These are phyloP conservation scores for Ceratoteleas bidentatus DNA, from an alignment of 1,140 invertebrate genomes.

Conservation along the genomic window DNA sequence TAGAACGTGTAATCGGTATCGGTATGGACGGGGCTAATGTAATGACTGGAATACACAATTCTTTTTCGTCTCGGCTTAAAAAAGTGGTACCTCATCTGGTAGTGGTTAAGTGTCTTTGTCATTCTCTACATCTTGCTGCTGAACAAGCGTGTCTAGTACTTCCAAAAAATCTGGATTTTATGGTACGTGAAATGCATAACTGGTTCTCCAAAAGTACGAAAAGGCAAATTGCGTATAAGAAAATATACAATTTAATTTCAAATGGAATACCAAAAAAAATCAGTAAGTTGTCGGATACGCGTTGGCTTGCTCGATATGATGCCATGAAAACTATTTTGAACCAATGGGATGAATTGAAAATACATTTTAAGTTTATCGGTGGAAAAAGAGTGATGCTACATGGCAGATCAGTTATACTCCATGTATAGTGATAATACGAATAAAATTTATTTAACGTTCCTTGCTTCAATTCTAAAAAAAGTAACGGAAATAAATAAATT, in stretches of 20 bases:
- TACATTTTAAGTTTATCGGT: conserved; percentile 24
- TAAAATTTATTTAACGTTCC: conserved; percentile 15
- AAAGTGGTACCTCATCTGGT: conserved; percentile 64
- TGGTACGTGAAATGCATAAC: conserved; percentile 19
- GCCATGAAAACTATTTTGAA: conserved; percentile 10
- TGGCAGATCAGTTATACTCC: conserved; percentile 1
- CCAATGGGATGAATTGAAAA: conserved; percentile 32
- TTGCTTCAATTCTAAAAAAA: conserved; percentile 11
- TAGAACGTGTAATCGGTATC: conserved; percentile 68
- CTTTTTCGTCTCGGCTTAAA: conserved; percentile 58
- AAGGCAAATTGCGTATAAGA: conserved; percentile 22
- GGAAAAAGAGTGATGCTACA: conserved; percentile 26
- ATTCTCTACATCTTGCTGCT: conserved; percentile 73
- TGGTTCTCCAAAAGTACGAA: conserved; percentile 25
- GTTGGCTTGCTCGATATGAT: conserved; percentile 22
- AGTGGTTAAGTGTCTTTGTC: conserved; percentile 75
- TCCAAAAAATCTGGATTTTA: conserved; percentile 52
- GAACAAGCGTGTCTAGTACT: conserved; percentile 71
- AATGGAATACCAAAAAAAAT: no score
- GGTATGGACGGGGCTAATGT: conserved; percentile 72
- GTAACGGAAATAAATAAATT: conserved; percentile 35
- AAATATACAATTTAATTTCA: background rate
- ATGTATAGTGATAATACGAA: conserved; percentile 5
- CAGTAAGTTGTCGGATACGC: conserved; percentile 18
- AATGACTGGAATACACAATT: conserved; percentile 73